phyloP scores from a whole-genome alignment of 1,140 invertebrate species.

The Drosophila sp. region DNA sequence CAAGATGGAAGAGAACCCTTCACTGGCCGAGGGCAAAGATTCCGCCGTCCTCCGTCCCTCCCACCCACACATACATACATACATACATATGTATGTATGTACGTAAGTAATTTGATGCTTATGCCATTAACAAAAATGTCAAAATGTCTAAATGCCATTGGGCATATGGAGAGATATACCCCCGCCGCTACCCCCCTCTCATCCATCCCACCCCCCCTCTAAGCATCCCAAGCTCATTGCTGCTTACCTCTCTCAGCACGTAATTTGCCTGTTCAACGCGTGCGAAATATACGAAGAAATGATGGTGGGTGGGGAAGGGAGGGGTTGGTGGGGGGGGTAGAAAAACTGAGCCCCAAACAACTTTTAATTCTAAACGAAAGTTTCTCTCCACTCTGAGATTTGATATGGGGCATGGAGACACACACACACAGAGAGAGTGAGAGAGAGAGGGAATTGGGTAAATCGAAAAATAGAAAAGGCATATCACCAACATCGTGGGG shows the following conservation, averaged over 20 bases:
- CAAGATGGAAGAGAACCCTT: slow-evolving; percentile 41
- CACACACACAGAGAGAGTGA: background rate
- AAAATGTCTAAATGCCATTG: slow-evolving; percentile 74
- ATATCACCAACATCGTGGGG: slow-evolving; percentile 9
- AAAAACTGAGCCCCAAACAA: slow-evolving; percentile 25
- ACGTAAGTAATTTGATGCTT: slow-evolving; percentile 75
- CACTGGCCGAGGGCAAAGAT: slow-evolving; percentile 49
- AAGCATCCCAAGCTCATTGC: background rate
- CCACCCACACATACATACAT: background rate
- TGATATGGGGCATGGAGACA: background rate
- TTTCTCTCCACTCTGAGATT: slow-evolving; percentile 24
- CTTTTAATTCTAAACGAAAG: slow-evolving; percentile 19
- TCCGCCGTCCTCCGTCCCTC: slow-evolving; percentile 7
- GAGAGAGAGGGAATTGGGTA: background rate
- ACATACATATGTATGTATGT: slow-evolving; percentile 1
- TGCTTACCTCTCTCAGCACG: slow-evolving; percentile 45
- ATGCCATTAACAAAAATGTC: slow-evolving; percentile 81
- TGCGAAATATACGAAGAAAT: slow-evolving; percentile 61
- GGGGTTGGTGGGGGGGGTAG: background rate
- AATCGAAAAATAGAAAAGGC: slow-evolving; percentile 7
- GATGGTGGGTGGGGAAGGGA: slow-evolving; percentile 11
- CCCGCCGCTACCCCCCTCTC: background rate
- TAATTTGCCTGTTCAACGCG: slow-evolving; percentile 73
- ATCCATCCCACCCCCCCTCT: background rate
- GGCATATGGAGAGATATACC: slow-evolving; percentile 44